Base-by-base conservation (phyloP, 2,113 vertebrate genomes). In the Mionectes macconnelli region DNA sequence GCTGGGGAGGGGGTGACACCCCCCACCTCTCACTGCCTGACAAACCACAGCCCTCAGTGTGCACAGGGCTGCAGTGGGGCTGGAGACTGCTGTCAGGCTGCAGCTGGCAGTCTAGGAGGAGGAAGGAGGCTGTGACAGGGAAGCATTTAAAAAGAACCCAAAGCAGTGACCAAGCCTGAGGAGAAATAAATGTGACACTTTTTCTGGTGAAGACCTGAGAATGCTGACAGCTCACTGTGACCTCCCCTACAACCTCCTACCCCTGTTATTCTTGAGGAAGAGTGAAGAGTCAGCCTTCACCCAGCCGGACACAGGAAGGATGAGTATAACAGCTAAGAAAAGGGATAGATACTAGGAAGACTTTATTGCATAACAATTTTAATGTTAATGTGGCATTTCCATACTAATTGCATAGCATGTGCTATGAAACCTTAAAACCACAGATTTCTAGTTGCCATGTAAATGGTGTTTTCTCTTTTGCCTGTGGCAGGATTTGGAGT, bases 211-310 rank as follows among this genome's bases (percentile, higher is more conserved):
- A 70, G 45, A 84, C 27, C 16, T 60, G 21, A 60, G 33, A 14
- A 19, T 52, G 39, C 30, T 72, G 66, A 39, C 39, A 76, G 39
- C 30, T 93, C 49, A 9, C 52, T 59, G 25, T 81, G 50, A 40
- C 10, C 47, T 21, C 18, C 5, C 2, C 35, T 50, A 9, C 13
- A 55, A 47, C 13, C 31, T 75, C 17, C 39, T 35, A 85, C 6
- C 11, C 14, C 5, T 0, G 0, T 50, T 17, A 28, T 8, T 84
- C 52, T 40, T 55, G 25, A 74, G 60, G 31, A 76, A 35, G 39
- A 23, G 22, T 5, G 3, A 52, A 80, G 37, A 55, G 55, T 59
- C 60, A 57, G 5, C 6, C 47, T 30, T 8, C 39, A 55, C 52
- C 6, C 39, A 67, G 17, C 20, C 59, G 35, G 27, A 59, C 39